Base-by-base conservation (phyloP, 1,140 invertebrate genomes). In the Cyclina sinensis region DNA sequence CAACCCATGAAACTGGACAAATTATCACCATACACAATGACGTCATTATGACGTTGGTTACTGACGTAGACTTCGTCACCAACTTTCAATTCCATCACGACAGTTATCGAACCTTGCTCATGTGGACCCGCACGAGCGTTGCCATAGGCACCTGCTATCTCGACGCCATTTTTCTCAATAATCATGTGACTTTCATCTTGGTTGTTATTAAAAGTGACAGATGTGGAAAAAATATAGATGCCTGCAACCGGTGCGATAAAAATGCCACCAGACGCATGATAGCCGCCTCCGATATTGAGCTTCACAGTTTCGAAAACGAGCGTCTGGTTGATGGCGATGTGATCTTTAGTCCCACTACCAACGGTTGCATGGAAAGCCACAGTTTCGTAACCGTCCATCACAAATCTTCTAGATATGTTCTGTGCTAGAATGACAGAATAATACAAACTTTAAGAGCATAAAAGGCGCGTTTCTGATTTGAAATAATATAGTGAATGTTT, bases 1-100 rank as follows among this genome's bases (percentile, higher is more conserved):
- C 57, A 62, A 37, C 68, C 68, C 68, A 73, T 73, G 35, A 73
- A 73, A 73, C 68, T 73, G 12, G 68, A 39, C 12, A 73, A 24
- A 9, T 46, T 73, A 46, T 73, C 68, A 1, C 68, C 68, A 16
- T 46, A 73, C 4, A 39, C 39, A 27, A 39, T 37, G 39, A 73
- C 68, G 68, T 73, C 68, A 39, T 73, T n/a, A 18, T 73, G 68
- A 21, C 68, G 68, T 27, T 73, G 68, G 39, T 39, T 39, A 18
- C 35, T 46, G 16, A 73, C 68, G 68, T 73, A 46, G 18, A 73
- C 68, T 27, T 46, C 35, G 24, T 73, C 68, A 1, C 68, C 68
- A 9, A 46, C 39, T 24, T 39, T 46, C 7, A 73, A 27, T 16
- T 73, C 39, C 35, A 73, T 46, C 32, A 46, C 68, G 27, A 73